Base-by-base conservation (phyloP, 2,888 invertebrate species). In the Heteromyza rotundicornis region DNA sequence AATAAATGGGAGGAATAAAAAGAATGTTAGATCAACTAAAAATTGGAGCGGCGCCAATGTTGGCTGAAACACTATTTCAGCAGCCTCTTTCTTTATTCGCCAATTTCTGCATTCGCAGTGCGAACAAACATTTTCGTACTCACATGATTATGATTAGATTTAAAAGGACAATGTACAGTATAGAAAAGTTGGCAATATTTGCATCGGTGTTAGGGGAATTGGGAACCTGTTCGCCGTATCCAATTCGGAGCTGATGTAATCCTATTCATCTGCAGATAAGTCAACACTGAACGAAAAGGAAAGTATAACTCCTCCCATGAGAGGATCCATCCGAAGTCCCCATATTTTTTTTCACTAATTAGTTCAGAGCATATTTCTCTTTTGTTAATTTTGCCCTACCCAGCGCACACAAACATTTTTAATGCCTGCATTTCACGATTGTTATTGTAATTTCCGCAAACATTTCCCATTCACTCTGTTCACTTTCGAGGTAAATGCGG, bases 401-500 rank as follows among this genome's bases (percentile, higher is more conserved):
- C 20, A 47, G 14, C 47, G 47, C 47, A 3, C 8, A 7, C 32
- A 32, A 10, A n/a, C 40, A 40, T 47, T 47, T 47, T 47, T 47
- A 17, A 47, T 47, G 14, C 20, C 19, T 20, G 8, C 17, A 47
- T 20, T 19, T 47, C 47, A 17, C 47, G 19, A 47, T 47, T 17
- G 19, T 20, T 47, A 47, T 47, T 19, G 14, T 19, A 17, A 20
- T 47, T 47, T 47, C 47, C 47, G 75, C 72, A 75, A 73, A 74
- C 72, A 75, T 75, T 73, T 75, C 69, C 72, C 68, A 64, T 74
- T 64, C 68, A 76, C 74, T 75, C 75, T 74, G 75, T 75, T 75
- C 75, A 75, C 72, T 72, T 20, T 5, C 47, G 47, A 50, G 50
- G 50, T 50, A 50, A 52, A 50, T 50, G 50, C 23, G 50, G 50